These are phyloP conservation scores for Myotis vivesi DNA, from an alignment of 2,797 vertebrate species.

Conservation along the genomic window DNA sequence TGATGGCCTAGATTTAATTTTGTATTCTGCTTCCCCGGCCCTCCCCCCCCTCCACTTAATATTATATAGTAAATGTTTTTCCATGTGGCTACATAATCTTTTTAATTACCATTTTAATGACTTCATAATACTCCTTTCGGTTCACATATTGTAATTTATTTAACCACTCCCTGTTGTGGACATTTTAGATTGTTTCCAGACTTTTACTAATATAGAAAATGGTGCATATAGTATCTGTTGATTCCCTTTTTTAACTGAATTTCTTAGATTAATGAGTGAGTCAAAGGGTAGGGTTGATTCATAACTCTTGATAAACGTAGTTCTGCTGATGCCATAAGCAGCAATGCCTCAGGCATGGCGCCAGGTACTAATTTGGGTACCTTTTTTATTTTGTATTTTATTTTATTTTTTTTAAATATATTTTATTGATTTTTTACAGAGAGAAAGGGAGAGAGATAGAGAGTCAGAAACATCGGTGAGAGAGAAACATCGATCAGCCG, in stretches of 20 bases:
- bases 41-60: conserved; percentile 56
- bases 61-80: conserved; percentile 77
- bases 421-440: too few relatives aligned
- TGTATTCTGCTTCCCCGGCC: conserved; percentile 53
- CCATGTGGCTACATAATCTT: conserved; percentile 76
- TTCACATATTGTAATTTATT: conserved; percentile 74
- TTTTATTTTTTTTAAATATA: too few relatives aligned
- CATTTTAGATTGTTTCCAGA: conserved; percentile 72
- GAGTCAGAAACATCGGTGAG: too few relatives aligned
- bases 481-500: too few relatives aligned
- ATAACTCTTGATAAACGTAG: background rate
- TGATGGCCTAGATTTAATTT: conserved; percentile 72
- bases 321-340: background rate
- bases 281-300: conserved; percentile 40
- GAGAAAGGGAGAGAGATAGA: too few relatives aligned
- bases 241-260: conserved; percentile 50
- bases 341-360: background rate
- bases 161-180: conserved; percentile 66
- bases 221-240: conserved; percentile 36
- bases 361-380: background rate
- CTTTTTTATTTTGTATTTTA: too few relatives aligned
- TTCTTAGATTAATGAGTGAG: conserved; percentile 56
- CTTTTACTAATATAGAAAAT: conserved; percentile 63
- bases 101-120: conserved; percentile 80
- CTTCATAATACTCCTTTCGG: conserved; percentile 77